Evolutionary conservation across 2,113 vertebrate genomes (phyloP).

Genomic region (Arvicanthis niloticus): DNA sequence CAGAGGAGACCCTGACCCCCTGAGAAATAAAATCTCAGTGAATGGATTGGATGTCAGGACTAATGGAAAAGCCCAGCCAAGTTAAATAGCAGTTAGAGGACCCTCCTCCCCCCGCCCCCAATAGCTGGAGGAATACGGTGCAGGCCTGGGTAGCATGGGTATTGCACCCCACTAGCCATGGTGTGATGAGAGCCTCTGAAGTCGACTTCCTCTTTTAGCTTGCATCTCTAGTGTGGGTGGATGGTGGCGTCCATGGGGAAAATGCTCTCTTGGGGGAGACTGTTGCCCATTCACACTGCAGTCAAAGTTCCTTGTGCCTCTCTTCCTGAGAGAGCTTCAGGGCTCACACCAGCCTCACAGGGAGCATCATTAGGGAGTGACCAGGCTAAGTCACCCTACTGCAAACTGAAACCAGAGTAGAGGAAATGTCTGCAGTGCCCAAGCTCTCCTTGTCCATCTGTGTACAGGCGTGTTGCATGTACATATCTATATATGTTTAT

Average conservation of each 20-base stretch:
- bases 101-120: too few species aligned
- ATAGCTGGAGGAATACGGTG: neutral
- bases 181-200: neutral
- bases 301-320: neutral
- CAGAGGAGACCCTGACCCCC: neutral
- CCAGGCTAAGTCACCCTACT: neutral
- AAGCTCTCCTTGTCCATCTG: neutral
- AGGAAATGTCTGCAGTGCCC: neutral
- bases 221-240: neutral
- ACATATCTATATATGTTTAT: neutral
- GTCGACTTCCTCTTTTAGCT: neutral
- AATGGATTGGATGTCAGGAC: neutral
- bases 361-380: neutral
- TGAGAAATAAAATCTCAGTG: neutral
- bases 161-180: too few species aligned
- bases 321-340: neutral
- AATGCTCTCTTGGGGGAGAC: neutral
- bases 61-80: neutral
- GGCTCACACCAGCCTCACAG: neutral
- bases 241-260: neutral
- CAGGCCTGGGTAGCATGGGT: neutral
- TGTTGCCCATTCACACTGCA: neutral
- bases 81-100: neutral
- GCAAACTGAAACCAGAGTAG: neutral
- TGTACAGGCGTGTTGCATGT: neutral